Conservation (phyloP, 64 coral and sea anemone species). For the Pocillopora damicornis region DNA sequence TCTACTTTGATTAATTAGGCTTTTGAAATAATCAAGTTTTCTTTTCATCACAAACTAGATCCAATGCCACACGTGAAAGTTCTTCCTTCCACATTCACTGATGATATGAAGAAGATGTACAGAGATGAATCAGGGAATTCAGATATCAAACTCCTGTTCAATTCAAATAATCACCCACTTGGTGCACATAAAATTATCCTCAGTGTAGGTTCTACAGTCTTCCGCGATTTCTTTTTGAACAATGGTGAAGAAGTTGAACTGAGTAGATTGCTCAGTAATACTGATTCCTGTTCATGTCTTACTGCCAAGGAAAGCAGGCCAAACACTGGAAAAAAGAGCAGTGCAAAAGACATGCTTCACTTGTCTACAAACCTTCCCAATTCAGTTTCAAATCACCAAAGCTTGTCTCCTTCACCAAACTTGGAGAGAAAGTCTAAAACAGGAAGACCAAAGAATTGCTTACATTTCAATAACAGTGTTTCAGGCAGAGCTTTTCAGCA, state of each 20-base stretch:
- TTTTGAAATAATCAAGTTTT: not conserved
- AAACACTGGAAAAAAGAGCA: slow-evolving; percentile 2
- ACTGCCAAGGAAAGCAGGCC: not conserved
- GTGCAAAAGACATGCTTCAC: not conserved
- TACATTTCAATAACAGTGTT: slow-evolving; percentile 36
- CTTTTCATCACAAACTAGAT: not conserved
- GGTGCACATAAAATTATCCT: slow-evolving; percentile 48
- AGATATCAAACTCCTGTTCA: slow-evolving; percentile 36
- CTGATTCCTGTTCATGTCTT: slow-evolving; percentile 6
- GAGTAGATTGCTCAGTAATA: slow-evolving; percentile 10
- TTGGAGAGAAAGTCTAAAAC: slow-evolving; percentile 18
- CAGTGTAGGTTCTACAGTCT: slow-evolving; percentile 26
- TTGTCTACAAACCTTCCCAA: not conserved
- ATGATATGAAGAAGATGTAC: slow-evolving; percentile 49
- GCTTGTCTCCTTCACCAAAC: not conserved
- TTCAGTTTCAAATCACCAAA: not conserved
- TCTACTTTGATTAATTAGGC: not conserved
- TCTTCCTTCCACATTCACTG: slow-evolving; percentile 24
- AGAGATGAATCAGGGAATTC: not conserved
- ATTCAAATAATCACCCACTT: not conserved
- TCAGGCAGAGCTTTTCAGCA: slow-evolving; percentile 19
- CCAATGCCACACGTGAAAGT: slow-evolving; percentile 31
- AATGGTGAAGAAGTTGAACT: slow-evolving; percentile 11
- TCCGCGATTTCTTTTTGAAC: slow-evolving; percentile 33
- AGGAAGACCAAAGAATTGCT: not conserved